A percentile compares a stretch with the other conserved stretches of the same genome.
These are phyloP conservation scores for Dicentrarchus labrax DNA, from an alignment of 2,113 vertebrate species.

Conservation along the genomic window DNA sequence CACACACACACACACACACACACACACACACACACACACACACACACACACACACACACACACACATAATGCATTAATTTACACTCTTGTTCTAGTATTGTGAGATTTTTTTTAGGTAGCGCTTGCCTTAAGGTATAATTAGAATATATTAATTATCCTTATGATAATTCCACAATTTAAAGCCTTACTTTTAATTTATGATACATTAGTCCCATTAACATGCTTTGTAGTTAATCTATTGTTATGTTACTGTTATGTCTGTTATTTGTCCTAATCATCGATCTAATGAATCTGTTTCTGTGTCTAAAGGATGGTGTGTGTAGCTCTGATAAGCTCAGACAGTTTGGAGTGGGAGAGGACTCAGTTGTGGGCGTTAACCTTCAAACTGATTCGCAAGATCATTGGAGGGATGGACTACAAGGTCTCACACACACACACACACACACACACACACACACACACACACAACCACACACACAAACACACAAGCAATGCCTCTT, in stretches of 20 bases:
- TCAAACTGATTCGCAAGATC: constrained; percentile 95
- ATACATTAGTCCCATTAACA: not conserved
- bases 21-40: constrained; percentile 37
- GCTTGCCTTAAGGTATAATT: not conserved
- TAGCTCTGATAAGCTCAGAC: constrained; percentile 93
- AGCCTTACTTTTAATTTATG: not conserved
- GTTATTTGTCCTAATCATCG: not conserved
- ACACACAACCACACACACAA: not conserved
- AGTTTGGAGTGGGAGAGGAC: constrained; percentile 97
- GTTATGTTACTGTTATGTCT: not conserved
- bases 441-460: not conserved
- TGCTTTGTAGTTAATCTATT: not conserved
- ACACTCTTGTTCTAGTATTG: too few species aligned
- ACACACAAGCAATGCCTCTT: too few species aligned
- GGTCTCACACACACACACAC: constrained; percentile 76
- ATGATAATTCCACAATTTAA: not conserved
- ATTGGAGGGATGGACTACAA: constrained; percentile 99
- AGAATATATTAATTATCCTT: not conserved
- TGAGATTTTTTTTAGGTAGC: not conserved
- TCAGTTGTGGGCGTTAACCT: constrained; percentile 96
- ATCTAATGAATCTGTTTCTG: constrained; percentile 24
- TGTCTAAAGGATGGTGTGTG: constrained; percentile 93
- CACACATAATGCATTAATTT: constrained; percentile 4
- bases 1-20: constrained; percentile 48
- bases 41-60: constrained; percentile 27